Base-by-base conservation (phyloP, 2,888 invertebrate genomes). In the Pammene fasciana region DNA sequence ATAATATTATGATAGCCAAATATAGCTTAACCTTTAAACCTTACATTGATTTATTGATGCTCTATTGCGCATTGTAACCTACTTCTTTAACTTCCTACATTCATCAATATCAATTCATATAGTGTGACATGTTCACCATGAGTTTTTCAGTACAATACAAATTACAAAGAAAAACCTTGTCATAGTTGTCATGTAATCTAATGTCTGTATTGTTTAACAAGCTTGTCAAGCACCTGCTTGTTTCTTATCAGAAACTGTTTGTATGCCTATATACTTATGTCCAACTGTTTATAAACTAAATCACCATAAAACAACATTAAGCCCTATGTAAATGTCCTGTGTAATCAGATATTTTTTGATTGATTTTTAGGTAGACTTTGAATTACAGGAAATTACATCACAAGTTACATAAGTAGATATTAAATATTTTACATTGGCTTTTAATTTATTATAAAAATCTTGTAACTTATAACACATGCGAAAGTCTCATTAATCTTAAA, bases 201-300 rank as follows among this genome's bases (percentile, higher is more conserved):
- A 50, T 62, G 18, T 62, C 18, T 62, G 62, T 41, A 48, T 36
- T 52, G 52, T 41, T 62, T 62, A 62, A 61, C 13, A 16, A 61
- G n/a, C 5, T 3, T 61, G 60, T 54, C 70, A 65, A 45, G 26
- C 18, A 68, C 56, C 34, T 50, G 45, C 52, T 60, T 43, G 48
- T 56, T 70, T 9, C 46, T 46, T 55, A 55, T 70, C 65, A 60
- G 43, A 36, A 65, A 26, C 13, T 59, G 36, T 70, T 60, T 60
- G 26, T 14, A 36, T 66, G 38, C 52, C 10, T 65, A 36, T 70
- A 45, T 70, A 48, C 10, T 45, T 46, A 61, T 54, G 68, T 64
- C 55, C 55, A 50, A 68, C 43, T 50, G 56, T 64, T 62, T 52
- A 36, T 57, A 50, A 9, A 18, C 56, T 50, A 43, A 68, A 56